Conservation (phyloP, 2,797 vertebrate species). For the Paratrypauchen microcephalus region DNA sequence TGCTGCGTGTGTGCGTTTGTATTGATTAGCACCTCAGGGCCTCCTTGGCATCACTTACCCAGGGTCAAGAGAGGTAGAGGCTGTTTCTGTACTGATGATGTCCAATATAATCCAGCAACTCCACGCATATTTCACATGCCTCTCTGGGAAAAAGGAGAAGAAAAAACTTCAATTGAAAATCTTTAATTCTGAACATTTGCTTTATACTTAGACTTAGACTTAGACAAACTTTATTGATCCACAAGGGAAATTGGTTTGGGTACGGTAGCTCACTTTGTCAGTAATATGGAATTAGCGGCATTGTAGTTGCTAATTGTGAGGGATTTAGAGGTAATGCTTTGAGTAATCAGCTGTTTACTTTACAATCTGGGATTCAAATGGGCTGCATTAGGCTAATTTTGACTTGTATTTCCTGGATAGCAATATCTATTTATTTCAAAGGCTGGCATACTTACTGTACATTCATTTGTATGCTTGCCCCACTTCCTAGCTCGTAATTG, state of each 20-base stretch:
- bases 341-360: conserved; percentile 42
- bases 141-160: neutral
- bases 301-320: conserved; percentile 41
- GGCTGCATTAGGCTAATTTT: conserved; percentile 8
- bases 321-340: conserved; percentile 37
- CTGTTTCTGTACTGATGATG: conserved; percentile 16
- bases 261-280: too few relatives aligned
- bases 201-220: too few relatives aligned
- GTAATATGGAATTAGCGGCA: conserved; percentile 18
- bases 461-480: conserved; percentile 14
- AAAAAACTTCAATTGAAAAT: neutral
- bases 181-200: neutral
- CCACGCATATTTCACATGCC: conserved; percentile 7
- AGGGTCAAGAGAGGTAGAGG: conserved; percentile 39
- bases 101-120: conserved; percentile 33
- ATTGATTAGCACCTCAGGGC: conserved; percentile 36
- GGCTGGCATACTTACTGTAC: conserved; percentile 23
- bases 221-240: too few relatives aligned
- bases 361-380: conserved; percentile 26
- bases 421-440: conserved; percentile 39
- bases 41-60: conserved; percentile 46
- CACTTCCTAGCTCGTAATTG: conserved; percentile 17
- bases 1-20: neutral
- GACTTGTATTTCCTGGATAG: conserved; percentile 28
- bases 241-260: too few relatives aligned